phyloP scores from a whole-genome alignment of 2,113 vertebrate genomes.

The Suricata suricatta region DNA sequence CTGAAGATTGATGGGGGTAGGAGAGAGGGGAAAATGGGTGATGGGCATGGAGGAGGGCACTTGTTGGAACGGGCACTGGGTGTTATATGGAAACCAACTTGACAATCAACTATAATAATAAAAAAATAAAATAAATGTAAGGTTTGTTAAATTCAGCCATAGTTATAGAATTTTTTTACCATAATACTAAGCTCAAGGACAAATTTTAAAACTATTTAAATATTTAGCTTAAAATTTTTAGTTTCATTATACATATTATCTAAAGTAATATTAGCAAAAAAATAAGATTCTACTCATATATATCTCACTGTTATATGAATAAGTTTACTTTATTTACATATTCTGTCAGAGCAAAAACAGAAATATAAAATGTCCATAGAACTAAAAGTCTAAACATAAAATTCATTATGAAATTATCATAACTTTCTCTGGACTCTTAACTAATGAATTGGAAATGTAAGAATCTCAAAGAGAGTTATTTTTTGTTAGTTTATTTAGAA shows the following conservation, averaged over 20 bases:
- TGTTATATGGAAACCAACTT: too few relatives aligned
- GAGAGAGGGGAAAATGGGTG: too few relatives aligned
- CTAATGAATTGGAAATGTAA: not conserved
- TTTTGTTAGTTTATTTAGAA: conserved; percentile 3
- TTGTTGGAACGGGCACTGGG: too few relatives aligned
- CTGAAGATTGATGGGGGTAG: too few relatives aligned
- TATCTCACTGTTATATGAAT: not conserved
- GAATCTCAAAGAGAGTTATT: not conserved
- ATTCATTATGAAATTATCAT: not conserved
- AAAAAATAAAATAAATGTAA: not conserved
- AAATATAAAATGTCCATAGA: not conserved
- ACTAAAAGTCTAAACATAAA: not conserved
- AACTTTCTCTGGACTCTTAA: not conserved
- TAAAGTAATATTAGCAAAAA: conserved; percentile 11
- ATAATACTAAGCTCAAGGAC: not conserved
- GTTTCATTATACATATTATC: not conserved
- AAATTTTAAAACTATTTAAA: conserved; percentile 7
- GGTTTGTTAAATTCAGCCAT: not conserved
- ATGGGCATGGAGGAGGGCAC: too few relatives aligned
- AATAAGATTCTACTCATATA: not conserved
- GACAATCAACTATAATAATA: too few relatives aligned
- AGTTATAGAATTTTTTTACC: not conserved
- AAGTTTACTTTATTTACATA: not conserved
- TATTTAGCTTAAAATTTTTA: not conserved
- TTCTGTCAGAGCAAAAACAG: not conserved